Evolutionary conservation across 2,113 vertebrate genomes (phyloP).

Genomic region (Psettodes erumei): DNA sequence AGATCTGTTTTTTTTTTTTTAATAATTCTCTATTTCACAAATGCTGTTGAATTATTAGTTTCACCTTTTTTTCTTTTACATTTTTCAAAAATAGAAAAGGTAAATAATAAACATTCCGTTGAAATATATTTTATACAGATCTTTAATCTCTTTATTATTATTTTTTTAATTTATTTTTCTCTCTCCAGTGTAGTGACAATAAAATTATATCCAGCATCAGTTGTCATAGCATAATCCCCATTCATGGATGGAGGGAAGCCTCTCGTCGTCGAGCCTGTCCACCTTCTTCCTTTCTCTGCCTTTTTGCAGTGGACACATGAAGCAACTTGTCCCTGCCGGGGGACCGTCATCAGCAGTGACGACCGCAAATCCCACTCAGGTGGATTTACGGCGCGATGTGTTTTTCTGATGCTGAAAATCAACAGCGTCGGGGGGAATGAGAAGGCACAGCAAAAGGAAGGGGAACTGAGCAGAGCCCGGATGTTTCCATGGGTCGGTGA

Average conservation of each 20-base stretch:
- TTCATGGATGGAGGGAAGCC: conserved; percentile 69
- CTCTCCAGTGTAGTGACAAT: conserved; percentile 75
- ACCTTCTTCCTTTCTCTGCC: conserved; percentile 17
- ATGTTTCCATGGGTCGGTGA: background rate
- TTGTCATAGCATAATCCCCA: conserved; percentile 73
- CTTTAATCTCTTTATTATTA: conserved; percentile 60
- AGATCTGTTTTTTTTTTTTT: conserved; percentile 70
- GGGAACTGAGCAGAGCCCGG: background rate
- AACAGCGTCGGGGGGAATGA: background rate
- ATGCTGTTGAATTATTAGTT: conserved; percentile 79
- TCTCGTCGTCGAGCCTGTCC: conserved; percentile 50
- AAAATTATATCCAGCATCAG: conserved; percentile 79
- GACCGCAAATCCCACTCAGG: background rate
- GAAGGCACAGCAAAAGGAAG: conserved; percentile 29
- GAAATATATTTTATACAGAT: conserved; percentile 85
- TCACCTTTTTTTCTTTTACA: conserved; percentile 78
- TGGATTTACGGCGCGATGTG: background rate
- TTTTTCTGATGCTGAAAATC: background rate
- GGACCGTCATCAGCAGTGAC: background rate
- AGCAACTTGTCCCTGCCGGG: background rate
- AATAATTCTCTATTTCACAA: conserved; percentile 81
- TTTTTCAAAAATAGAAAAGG: conserved; percentile 86
- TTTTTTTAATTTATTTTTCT: conserved; percentile 55
- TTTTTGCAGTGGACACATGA: conserved; percentile 10
- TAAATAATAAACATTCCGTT: conserved; percentile 87